Conservation (phyloP, 1,140 invertebrate genomes). For the Hypothenemus hampei region DNA sequence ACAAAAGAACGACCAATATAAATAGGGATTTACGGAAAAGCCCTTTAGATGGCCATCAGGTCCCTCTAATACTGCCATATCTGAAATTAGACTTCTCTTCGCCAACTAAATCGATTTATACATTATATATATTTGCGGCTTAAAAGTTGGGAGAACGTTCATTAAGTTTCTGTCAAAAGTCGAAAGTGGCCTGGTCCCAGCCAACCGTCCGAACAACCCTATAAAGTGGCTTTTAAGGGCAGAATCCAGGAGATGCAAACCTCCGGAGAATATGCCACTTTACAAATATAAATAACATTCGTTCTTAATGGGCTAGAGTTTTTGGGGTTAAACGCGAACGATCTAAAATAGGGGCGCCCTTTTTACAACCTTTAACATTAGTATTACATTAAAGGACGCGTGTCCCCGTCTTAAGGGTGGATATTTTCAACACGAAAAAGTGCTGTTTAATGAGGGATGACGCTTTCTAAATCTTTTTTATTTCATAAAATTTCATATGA, state of each 20-base stretch:
- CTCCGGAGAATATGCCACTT: conserved; percentile 14
- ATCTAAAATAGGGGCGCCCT: conserved; percentile 4
- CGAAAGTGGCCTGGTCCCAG: background rate
- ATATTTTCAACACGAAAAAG: conserved; percentile 1
- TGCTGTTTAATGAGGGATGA: conserved; percentile 6
- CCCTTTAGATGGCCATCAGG: conserved; percentile 17
- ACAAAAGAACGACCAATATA: conserved; percentile 27
- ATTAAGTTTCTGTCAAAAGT: too few species aligned
- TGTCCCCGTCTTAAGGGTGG: background rate
- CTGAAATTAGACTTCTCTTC: conserved; percentile 14
- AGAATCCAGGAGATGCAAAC: background rate
- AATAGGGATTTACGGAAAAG: conserved; percentile 24
- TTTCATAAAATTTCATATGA: too few species aligned
- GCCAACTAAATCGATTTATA: too few species aligned
- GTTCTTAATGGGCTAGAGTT: conserved; percentile 7
- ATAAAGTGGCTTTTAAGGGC: conserved; percentile 8
- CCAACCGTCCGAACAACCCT: conserved; percentile 4
- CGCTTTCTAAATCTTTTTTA: too few species aligned
- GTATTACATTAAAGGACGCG: conserved; percentile 17
- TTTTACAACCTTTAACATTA: conserved; percentile 13
- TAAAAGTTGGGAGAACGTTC: too few species aligned
- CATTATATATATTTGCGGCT: too few species aligned
- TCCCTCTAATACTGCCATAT: conserved; percentile 20
- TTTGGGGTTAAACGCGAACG: conserved; percentile 13
- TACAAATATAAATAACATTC: conserved; percentile 19